phyloP scores from a whole-genome alignment of 2,797 vertebrate species.

The Melanitta fusca region DNA sequence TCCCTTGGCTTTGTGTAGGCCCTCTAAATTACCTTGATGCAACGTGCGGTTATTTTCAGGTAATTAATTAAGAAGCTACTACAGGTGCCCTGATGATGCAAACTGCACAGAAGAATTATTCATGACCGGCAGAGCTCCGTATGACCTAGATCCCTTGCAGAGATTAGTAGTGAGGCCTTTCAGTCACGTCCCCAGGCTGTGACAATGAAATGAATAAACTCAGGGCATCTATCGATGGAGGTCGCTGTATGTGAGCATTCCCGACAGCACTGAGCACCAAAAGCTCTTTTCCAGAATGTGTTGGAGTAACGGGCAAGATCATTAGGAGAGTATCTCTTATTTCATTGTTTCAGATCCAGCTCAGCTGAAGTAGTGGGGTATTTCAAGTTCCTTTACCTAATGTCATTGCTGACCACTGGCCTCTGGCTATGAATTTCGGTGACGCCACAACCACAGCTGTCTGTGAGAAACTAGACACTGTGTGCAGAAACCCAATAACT shows the following conservation, averaged over 20 bases:
- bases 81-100: background rate
- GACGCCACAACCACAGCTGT: background rate
- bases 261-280: background rate
- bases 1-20: background rate
- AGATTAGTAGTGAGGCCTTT: background rate
- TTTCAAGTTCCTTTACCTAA: background rate
- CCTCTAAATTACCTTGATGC: background rate
- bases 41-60: background rate
- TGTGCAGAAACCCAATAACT: background rate
- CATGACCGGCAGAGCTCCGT: background rate
- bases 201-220: background rate
- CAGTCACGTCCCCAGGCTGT: background rate
- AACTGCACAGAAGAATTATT: background rate
- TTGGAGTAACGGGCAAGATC: background rate
- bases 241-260: fast-evolving
- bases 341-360: background rate
- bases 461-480: background rate
- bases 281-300: background rate
- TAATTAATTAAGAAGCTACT: background rate
- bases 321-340: background rate
- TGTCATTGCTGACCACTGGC: background rate
- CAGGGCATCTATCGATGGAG: background rate
- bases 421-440: background rate
- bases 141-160: constrained; percentile 21
- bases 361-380: background rate